Base-by-base conservation (phyloP, 2,888 invertebrate genomes). In the Nomada ruficornis region DNA sequence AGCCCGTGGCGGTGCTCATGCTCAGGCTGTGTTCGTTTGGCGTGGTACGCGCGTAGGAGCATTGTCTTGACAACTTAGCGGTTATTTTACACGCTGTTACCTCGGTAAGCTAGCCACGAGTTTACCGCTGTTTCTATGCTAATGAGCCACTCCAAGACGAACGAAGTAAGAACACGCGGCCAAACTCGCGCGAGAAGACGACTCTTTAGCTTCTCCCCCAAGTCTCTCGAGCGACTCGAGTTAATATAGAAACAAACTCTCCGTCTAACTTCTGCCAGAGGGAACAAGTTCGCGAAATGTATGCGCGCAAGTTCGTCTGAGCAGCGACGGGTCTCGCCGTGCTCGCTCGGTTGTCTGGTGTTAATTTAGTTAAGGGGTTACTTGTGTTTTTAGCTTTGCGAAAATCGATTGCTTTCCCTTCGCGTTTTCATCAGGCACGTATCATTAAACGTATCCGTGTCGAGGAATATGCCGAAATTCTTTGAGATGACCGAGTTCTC, bases 11-110 rank as follows among this genome's bases (percentile, higher is more conserved):
- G 82, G 72, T 88, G 88, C 83, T 90, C 90, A 85, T 82, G 82
- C 80, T 44, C 68, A 77, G 75, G 73, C 72, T 85, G 89, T 85
- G 36, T 36, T 79, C 73, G 73, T 73, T 77, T 47, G 68, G 64
- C 71, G 54, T 65, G 76, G 60, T 82, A 80, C 76, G 72, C 73
- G 78, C 79, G 86, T 80, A 75, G 60, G 84, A 87, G 90, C 91
- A 93, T 93, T 93, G 93, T 93, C 93, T 91, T 91, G 91, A 93
- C 93, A 94, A 93, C 93, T 94, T 93, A 94, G 94, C 93, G 93
- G 93, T 94, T 94, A 94, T 94, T 94, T 94, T 94, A 94, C 94
- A 94, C 94, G 93, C 94, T 93, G 94, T 94, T 94, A 93, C 90
- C 93, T 94, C 91, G 91, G 92, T 93, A 93, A 93, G 92, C 92